Percentiles rank a stretch among this genome's conserved stretches.
Conservation (phyloP, 2,888 invertebrate species). For the Harmothoe impar region DNA sequence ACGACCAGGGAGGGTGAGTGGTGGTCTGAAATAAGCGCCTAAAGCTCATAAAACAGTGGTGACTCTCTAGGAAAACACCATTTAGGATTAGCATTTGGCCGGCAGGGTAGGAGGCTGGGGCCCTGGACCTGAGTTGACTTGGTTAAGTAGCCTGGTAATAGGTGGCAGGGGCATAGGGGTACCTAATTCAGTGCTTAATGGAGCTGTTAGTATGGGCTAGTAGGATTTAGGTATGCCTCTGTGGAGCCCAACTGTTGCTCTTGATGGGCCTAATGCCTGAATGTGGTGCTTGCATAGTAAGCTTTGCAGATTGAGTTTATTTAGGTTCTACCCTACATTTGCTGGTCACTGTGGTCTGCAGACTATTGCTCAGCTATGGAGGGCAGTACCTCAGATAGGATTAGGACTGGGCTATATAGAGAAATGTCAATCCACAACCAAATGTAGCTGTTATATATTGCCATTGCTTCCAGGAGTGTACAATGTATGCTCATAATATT, state of each 20-base stretch:
- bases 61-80: neutral
- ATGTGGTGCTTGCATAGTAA: neutral
- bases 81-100: neutral
- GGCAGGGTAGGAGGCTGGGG: neutral
- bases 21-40: too few species aligned
- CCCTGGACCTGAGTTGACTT: neutral
- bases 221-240: neutral
- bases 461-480: too few species aligned
- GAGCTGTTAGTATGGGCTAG: neutral
- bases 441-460: too few species aligned
- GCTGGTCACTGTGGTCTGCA: too few species aligned
- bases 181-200: neutral
- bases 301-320: neutral
- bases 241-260: neutral
- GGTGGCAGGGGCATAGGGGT: neutral
- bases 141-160: constrained; percentile 1
- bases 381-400: too few species aligned
- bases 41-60: too few species aligned
- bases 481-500: too few species aligned
- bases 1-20: neutral
- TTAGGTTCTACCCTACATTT: neutral
- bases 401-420: too few species aligned
- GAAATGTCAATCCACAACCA: too few species aligned
- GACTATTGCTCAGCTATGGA: too few species aligned
- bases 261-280: neutral